Conservation (phyloP, 2,113 vertebrate species). For the Passer montanus region DNA sequence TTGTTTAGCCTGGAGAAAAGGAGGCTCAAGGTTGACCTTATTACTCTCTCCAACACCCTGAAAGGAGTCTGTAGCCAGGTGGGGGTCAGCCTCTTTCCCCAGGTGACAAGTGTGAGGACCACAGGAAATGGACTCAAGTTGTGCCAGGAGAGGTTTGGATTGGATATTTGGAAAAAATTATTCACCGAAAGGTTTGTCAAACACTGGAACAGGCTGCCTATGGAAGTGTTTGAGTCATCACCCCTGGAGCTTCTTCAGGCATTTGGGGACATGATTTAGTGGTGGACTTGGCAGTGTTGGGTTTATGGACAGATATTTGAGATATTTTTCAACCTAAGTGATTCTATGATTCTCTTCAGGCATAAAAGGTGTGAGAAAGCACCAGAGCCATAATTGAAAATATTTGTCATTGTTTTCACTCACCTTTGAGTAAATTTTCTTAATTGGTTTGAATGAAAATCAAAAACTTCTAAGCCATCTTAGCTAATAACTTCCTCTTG, state of each 20-base stretch:
- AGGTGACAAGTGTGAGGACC: not conserved
- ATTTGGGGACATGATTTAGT: not conserved
- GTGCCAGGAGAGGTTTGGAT: not conserved
- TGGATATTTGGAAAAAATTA: not conserved
- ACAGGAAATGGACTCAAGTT: not conserved
- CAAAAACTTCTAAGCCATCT: not conserved
- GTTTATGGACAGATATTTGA: not conserved
- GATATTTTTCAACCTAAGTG: not conserved
- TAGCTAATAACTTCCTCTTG: not conserved
- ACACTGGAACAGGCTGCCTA: not conserved
- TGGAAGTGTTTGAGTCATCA: too few relatives aligned
- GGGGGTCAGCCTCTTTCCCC: rapidly evolving
- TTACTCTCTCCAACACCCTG: not conserved
- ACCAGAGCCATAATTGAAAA: not conserved
- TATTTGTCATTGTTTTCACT: not conserved
- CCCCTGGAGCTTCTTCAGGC: not conserved
- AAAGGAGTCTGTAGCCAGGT: not conserved
- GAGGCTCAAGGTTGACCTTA: not conserved
- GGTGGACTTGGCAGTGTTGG: not conserved
- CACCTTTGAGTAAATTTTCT: not conserved
- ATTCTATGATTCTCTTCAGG: not conserved
- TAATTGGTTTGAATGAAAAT: not conserved
- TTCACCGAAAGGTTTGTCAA: not conserved
- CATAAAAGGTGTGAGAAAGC: not conserved
- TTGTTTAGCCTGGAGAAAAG: not conserved